These are phyloP conservation scores for honey bee (Apis mellifera) DNA, from an alignment of 1,140 invertebrate species.

Conservation along the genomic window Amel_HAv3.1 CM009943.2:6885501-6886000, in stretches of 20 bases:
- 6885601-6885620: slow-evolving; percentile 61
- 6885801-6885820: slow-evolving; percentile 68
- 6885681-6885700: slow-evolving; percentile 42
- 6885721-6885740: slow-evolving; percentile 57
- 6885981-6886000: slow-evolving; percentile 63
- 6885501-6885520: background rate
- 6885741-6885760: slow-evolving; percentile 60
- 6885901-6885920: slow-evolving; percentile 57
- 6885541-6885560: too few species aligned
- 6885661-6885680: slow-evolving; percentile 29
- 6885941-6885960: slow-evolving; percentile 44
- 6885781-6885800: slow-evolving; percentile 54
- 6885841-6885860: slow-evolving; percentile 19
- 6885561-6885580: background rate
- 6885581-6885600: slow-evolving; percentile 39
- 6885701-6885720: slow-evolving; percentile 52
- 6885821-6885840: slow-evolving; percentile 52
- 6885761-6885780: slow-evolving; percentile 56
- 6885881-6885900: slow-evolving; percentile 20
- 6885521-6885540: background rate
- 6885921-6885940: slow-evolving; percentile 77
- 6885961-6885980: slow-evolving; percentile 66
- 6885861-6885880: background rate
- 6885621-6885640: slow-evolving; percentile 44
- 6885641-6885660: slow-evolving; percentile 13